A percentile compares a stretch with the other conserved stretches of the same genome.
Conservation (phyloP, 2,113 vertebrate species). For the Pyrgilauda ruficollis region DNA sequence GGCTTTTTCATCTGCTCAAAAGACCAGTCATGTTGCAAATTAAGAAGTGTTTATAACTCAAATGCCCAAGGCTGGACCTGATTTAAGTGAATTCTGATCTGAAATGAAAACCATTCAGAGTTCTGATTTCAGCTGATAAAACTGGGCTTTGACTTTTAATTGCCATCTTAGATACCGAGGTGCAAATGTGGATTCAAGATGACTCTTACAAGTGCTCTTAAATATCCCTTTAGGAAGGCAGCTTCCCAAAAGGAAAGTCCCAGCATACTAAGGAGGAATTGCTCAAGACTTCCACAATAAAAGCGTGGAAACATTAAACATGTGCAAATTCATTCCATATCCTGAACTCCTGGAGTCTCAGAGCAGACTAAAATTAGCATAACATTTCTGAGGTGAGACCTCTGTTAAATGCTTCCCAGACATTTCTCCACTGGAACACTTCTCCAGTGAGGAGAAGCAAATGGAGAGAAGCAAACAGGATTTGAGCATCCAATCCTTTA, state of each 20-base stretch:
- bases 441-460: constrained; percentile 11
- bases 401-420: constrained; percentile 26
- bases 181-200: not conserved
- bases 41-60: not conserved
- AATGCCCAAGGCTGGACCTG: not conserved
- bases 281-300: not conserved
- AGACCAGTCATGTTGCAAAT: not conserved
- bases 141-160: not conserved
- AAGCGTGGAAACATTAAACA: not conserved
- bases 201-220: not conserved
- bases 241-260: not conserved
- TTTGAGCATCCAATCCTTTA: not conserved
- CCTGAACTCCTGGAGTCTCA: not conserved
- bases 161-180: not conserved
- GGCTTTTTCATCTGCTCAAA: not conserved
- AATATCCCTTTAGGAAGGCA: not conserved
- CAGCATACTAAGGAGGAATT: not conserved
- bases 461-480: not conserved
- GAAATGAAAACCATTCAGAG: not conserved
- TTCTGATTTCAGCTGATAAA: constrained; percentile 31
- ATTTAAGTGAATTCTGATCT: not conserved
- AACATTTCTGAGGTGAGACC: constrained; percentile 19
- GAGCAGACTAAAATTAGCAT: not conserved
- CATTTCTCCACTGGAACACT: not conserved
- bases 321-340: not conserved